These are phyloP conservation scores for Menura novaehollandiae DNA, from an alignment of 2,113 vertebrate genomes.

Conservation along the genomic window DNA sequence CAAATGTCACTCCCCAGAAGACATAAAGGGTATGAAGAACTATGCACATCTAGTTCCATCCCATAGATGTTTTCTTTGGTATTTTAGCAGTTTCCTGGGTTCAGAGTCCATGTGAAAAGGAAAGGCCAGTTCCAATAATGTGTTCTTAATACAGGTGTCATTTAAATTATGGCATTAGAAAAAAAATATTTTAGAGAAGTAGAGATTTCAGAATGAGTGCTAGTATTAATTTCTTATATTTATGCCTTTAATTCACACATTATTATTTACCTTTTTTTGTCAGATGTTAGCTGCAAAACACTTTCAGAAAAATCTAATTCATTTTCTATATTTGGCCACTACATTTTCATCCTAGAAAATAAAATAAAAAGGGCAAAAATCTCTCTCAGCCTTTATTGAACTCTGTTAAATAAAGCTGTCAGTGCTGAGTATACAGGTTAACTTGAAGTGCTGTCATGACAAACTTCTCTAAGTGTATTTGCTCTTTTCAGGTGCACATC, in stretches of 20 bases:
- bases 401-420: not conserved
- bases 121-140: not conserved
- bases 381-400: not conserved
- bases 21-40: not conserved
- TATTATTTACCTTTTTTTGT: not conserved
- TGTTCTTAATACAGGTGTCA: not conserved
- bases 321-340: not conserved
- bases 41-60: not conserved
- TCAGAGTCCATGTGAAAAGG: not conserved
- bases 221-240: not conserved
- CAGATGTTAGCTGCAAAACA: not conserved
- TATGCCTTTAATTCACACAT: not conserved
- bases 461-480: not conserved
- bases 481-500: not conserved
- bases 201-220: not conserved
- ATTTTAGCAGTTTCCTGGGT: not conserved
- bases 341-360: not conserved
- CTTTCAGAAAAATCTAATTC: not conserved
- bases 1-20: not conserved
- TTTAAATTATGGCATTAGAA: not conserved
- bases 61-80: not conserved
- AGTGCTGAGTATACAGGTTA: not conserved
- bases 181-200: not conserved
- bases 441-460: not conserved
- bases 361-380: not conserved